Evolutionary conservation across 2,888 invertebrate genomes (phyloP), one percentile per base, ranked within the genome.

Genomic region (Phengaris arion): DNA sequence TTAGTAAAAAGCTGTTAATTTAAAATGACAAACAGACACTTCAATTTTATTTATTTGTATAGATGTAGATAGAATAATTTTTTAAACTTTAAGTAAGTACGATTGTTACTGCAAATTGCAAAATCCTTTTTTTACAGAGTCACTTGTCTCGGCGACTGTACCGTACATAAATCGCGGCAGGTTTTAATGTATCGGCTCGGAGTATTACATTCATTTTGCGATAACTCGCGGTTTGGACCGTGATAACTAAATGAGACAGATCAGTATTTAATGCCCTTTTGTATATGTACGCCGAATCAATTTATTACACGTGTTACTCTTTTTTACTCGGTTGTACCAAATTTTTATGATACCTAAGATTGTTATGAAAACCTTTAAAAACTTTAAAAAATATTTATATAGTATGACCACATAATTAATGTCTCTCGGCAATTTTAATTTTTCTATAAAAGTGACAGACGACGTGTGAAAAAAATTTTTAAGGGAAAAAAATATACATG

Each of bases 181-280:
- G 13, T 52, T 72, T 72, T 10, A 72, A 52, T 22, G 54, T 54
- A 72, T 72, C 72, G 72, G 52, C 10, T 9, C 70, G 52, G n/a
- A 52, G 72, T 10, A 72, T 72, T 54, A 51, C 72, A 72, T 54
- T 72, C 12, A 35, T 72, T 54, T 72, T 54, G 64, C 35, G 72
- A 72, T 72, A 72, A 72, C 72, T 72, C 72, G 72, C 52, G 22
- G 51, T 12, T 52, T 12, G 52, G 35, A 52, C 54, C 52, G 12
- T 13, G 35, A 51, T 51, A 69, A 72, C 72, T 54, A 72, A 72
- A 72, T 51, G 72, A 72, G 52, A 72, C 54, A 72, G 13, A 72
- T 72, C 72, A 52, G 51, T 72, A 72, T 72, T 70, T 70, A 72
- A 54, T 72, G 54, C 54, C 9, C 54, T 52, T 52, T 51, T 51